Conservation (phyloP, 2,113 vertebrate genomes). For the Murina feae region DNA sequence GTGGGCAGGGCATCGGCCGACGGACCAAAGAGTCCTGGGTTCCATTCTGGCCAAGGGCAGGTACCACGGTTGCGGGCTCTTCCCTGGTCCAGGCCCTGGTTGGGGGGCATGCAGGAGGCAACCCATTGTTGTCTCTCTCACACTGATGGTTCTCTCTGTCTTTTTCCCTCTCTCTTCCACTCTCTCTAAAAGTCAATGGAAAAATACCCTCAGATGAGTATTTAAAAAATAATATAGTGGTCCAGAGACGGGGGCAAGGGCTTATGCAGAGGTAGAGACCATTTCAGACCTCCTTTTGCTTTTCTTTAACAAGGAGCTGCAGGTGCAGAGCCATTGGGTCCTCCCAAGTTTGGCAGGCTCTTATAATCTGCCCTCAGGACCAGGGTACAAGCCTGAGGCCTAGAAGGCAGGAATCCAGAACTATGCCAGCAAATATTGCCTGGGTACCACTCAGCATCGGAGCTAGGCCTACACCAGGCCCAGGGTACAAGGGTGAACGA, state of each 20-base stretch:
- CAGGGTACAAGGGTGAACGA: background rate
- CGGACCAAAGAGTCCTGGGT: background rate
- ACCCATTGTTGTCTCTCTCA: background rate
- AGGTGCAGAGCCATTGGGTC: background rate
- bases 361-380: background rate
- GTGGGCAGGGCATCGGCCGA: background rate
- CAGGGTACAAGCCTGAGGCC: fast-evolving
- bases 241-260: background rate
- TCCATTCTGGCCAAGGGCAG: background rate
- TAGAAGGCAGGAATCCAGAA: background rate
- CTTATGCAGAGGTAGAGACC: background rate
- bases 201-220: background rate
- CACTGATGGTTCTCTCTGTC: background rate
- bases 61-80: too few relatives aligned
- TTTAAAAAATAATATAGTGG: background rate
- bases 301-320: background rate
- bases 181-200: background rate
- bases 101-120: background rate
- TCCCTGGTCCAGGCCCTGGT: background rate
- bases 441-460: background rate
- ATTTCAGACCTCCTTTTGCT: background rate
- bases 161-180: background rate
- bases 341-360: background rate
- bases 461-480: background rate
- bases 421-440: background rate